Conservation (phyloP, 2,888 invertebrate genomes). For the Brenthis ino region DNA sequence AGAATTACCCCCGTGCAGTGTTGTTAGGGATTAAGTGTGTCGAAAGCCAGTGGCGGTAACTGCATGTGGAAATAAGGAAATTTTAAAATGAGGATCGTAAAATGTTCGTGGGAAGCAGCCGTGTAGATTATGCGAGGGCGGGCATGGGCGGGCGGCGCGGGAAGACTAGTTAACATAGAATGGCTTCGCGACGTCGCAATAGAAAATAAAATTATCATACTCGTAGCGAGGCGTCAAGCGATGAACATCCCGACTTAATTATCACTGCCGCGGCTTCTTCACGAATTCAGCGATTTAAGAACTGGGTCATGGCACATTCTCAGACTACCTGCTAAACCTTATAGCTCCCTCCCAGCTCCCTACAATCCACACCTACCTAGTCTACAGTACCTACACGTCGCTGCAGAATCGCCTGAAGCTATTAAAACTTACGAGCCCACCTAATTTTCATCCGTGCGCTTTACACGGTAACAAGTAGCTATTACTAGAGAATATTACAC, state of each 20-base stretch:
- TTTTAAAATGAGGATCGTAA: conserved; percentile 23
- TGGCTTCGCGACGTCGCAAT: conserved; percentile 22
- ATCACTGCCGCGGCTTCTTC: conserved; percentile 9
- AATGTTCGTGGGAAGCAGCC: conserved; percentile 2
- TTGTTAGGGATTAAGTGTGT: conserved; percentile 23
- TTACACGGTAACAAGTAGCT: conserved; percentile 8
- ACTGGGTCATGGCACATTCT: too few species aligned
- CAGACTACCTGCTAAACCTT: too few species aligned
- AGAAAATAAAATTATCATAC: conserved; percentile 42
- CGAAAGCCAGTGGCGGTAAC: conserved; percentile 11
- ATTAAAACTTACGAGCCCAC: conserved; percentile 24
- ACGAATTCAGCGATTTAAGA: not conserved
- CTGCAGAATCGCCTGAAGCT: not conserved
- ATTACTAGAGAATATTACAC: conserved; percentile 1
- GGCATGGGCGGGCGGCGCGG: conserved; percentile 6
- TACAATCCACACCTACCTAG: too few species aligned
- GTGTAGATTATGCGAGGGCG: conserved; percentile 17
- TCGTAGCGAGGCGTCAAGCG: conserved; percentile 23
- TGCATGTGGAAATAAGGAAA: conserved; percentile 13
- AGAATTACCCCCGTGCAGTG: conserved; percentile 3
- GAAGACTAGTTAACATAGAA: conserved; percentile 11
- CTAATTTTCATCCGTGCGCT: conserved; percentile 10
- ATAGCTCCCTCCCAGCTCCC: too few species aligned
- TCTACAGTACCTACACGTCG: not conserved
- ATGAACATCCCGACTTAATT: conserved; percentile 26